phyloP scores from a whole-genome alignment of 1,140 invertebrate species.

The Drosophila mojavensis region DNA sequence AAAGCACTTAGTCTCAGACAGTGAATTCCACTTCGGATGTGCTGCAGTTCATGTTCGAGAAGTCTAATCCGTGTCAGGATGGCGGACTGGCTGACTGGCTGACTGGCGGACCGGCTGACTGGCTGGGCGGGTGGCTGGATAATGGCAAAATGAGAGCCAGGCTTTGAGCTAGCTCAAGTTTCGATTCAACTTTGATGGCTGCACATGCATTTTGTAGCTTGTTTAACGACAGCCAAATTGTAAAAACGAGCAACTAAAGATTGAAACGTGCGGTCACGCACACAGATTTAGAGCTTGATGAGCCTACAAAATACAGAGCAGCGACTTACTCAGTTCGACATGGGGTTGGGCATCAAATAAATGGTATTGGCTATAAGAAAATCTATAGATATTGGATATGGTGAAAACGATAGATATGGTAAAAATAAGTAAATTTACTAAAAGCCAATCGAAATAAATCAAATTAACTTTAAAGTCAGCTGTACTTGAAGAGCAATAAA shows the following conservation, averaged over 20 bases:
- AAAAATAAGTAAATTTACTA: too few species aligned
- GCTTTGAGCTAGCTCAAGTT: neutral
- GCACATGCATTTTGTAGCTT: slow-evolving; percentile 71
- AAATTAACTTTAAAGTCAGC: too few species aligned
- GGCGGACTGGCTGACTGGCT: too few species aligned
- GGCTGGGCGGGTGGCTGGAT: slow-evolving; percentile 5
- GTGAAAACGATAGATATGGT: too few species aligned
- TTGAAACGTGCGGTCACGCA: slow-evolving; percentile 56
- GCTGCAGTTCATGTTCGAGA: slow-evolving; percentile 32
- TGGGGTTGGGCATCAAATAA: neutral
- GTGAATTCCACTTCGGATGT: slow-evolving; percentile 58
- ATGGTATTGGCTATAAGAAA: neutral
- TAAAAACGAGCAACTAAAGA: slow-evolving; percentile 46
- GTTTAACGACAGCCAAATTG: slow-evolving; percentile 61
- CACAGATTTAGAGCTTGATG: slow-evolving; percentile 60
- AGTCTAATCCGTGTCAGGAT: slow-evolving; percentile 15
- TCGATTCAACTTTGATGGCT: slow-evolving; percentile 46
- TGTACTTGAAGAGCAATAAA: neutral
- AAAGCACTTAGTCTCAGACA: slow-evolving; percentile 72
- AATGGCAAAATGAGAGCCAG: slow-evolving; percentile 47
- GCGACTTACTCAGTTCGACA: slow-evolving; percentile 5
- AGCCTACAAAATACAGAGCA: slow-evolving; percentile 29
- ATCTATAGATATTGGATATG: neutral
- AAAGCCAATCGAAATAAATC: too few species aligned
- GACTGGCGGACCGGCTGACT: too few species aligned